Percentiles rank a stretch among this genome's conserved stretches.
Evolutionary conservation across 2,797 vertebrate species (phyloP).

Genomic region (Paguma larvata): DNA sequence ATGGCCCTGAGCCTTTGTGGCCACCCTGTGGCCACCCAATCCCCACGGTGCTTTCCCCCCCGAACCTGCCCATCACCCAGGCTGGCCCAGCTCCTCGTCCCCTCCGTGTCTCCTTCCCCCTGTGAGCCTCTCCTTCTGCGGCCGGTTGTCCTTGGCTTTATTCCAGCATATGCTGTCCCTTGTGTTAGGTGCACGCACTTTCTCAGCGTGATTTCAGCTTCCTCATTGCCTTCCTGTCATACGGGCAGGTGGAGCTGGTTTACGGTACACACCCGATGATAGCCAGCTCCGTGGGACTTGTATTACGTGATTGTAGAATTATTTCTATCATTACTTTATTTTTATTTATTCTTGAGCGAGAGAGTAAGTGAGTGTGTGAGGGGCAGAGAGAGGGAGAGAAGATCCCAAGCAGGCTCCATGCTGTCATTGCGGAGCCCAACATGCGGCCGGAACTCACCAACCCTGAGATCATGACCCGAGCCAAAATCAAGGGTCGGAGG

Average conservation of each 20-base stretch:
- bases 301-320: fast-evolving
- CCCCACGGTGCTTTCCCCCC: fast-evolving
- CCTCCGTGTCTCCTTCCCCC: neutral
- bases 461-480: no score
- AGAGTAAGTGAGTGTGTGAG: no score
- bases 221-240: neutral
- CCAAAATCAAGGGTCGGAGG: no score
- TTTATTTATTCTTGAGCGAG: no score
- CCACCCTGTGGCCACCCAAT: fast-evolving
- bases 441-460: no score
- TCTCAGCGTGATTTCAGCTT: fast-evolving
- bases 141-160: fast-evolving
- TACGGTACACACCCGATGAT: fast-evolving
- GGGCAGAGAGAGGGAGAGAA: no score
- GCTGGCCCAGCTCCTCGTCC: fast-evolving
- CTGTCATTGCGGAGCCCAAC: no score
- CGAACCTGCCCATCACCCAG: no score
- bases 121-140: fast-evolving
- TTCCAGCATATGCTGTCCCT: fast-evolving
- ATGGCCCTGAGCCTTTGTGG: neutral
- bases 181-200: fast-evolving
- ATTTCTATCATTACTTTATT: fast-evolving
- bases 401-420: no score
- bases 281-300: fast-evolving
- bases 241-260: fast-evolving